Base-by-base conservation (phyloP, 2,888 invertebrate species). In the Zaprionus lineosus region DNA sequence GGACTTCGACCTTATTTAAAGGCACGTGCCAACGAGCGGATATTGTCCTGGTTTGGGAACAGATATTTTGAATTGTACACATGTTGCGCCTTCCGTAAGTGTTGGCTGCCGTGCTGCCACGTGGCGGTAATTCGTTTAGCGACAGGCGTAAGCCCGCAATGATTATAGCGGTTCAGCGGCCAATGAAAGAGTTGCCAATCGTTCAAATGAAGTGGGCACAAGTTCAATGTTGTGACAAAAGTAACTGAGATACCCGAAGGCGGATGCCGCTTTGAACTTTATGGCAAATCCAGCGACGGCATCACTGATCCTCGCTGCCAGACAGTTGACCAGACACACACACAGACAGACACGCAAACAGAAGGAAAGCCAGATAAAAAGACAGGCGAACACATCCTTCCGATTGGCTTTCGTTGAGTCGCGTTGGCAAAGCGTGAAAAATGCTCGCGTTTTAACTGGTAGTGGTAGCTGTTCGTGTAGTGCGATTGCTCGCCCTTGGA, bases 361-460 rank as follows among this genome's bases (percentile, higher is more conserved):
- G n/a, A n/a, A n/a, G n/a, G n/a, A n/a, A 44, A 43, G 52, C 51
- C 4, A n/a, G n/a, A n/a, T n/a, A n/a, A n/a, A n/a, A n/a, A n/a
- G n/a, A n/a, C n/a, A 44, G 40, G 36, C 12, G 52, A 29, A 39
- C 41, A 57, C 79, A 83, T 73, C 70, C 79, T 82, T 88, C 78
- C 84, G 73, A 87, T 87, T 87, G 87, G 87, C 74, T 64, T 67
- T 82, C 48, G 57, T 18, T 28, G 51, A 29, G 18, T 31, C 41
- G 58, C 28, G 50, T 33, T 55, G 21, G 29, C 28, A 58, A 68
- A 65, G 84, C 84, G 83, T 78, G 63, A 63, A 78, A 59, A 78
- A 78, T 78, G 78, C 84, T 78, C 65, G 78, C 56, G 62, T 78
- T 78, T 68, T 78, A 59, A 79, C 85, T 79, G 78, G 78, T 31